phyloP scores from a whole-genome alignment of 2,888 invertebrate genomes.

The Athalia rosae region DNA sequence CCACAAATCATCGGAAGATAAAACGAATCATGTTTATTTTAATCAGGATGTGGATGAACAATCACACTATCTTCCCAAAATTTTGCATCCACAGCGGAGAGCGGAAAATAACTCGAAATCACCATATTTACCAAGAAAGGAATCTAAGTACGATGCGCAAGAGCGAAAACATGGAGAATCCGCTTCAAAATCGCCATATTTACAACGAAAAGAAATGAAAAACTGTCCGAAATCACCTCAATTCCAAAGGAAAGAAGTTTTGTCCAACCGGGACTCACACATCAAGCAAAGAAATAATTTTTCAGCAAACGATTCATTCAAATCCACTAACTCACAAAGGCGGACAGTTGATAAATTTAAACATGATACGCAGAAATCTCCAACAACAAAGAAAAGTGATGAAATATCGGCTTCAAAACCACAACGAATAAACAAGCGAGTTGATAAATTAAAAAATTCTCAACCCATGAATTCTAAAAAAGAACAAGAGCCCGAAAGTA shows the following conservation, averaged over 20 bases:
- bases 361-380: slow-evolving; percentile 14
- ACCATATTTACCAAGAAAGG: slow-evolving; percentile 43
- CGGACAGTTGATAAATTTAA: slow-evolving; percentile 21
- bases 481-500: not conserved
- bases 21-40: slow-evolving; percentile 52
- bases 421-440: slow-evolving; percentile 29
- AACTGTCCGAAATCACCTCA: slow-evolving; percentile 54
- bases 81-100: slow-evolving; percentile 58
- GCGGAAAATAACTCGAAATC: slow-evolving; percentile 58
- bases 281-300: slow-evolving; percentile 21
- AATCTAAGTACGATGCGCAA: slow-evolving; percentile 39
- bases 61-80: slow-evolving; percentile 57
- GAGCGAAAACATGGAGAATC: slow-evolving; percentile 36
- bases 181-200: slow-evolving; percentile 47
- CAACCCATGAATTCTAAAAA: not conserved
- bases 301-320: slow-evolving; percentile 7
- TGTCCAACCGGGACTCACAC: slow-evolving; percentile 1
- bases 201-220: slow-evolving; percentile 53
- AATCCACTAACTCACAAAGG: slow-evolving; percentile 19
- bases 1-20: slow-evolving; percentile 65
- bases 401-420: slow-evolving; percentile 46
- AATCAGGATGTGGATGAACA: slow-evolving; percentile 51
- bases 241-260: slow-evolving; percentile 28
- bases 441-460: slow-evolving; percentile 29
- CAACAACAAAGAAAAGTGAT: slow-evolving; percentile 21